Percentiles rank a stretch among this genome's conserved stretches.
Evolutionary conservation across 2,113 vertebrate genomes (phyloP).

Genomic region (Neolamprologus modestus): DNA sequence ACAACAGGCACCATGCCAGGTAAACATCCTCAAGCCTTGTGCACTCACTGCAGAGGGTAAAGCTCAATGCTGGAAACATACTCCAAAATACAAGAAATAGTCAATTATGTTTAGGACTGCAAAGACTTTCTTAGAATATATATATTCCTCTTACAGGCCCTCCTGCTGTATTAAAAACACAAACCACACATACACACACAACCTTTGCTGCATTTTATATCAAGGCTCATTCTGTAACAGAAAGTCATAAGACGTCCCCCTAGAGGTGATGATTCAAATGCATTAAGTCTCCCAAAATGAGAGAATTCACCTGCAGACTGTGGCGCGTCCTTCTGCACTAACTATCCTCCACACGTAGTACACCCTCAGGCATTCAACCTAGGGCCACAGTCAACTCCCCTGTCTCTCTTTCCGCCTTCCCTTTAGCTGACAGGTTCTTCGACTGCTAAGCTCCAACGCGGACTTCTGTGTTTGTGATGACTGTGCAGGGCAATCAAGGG

Average conservation of each 20-base stretch:
- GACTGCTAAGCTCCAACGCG: conserved; percentile 53
- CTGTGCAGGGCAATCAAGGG: conserved; percentile 68
- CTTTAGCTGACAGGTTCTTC: conserved; percentile 64
- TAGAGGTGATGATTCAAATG: conserved; percentile 50
- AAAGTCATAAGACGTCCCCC: conserved; percentile 42
- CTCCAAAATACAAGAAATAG: conserved; percentile 49
- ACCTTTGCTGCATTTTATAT: conserved; percentile 47
- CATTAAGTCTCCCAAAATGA: conserved; percentile 58
- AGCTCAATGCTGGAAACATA: conserved; percentile 52
- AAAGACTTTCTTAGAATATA: conserved; percentile 48
- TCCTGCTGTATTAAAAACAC: conserved; percentile 29
- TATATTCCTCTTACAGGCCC: conserved; percentile 33
- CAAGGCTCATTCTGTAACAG: conserved; percentile 24
- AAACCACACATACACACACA: not conserved
- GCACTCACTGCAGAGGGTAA: conserved; percentile 67
- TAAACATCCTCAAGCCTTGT: conserved; percentile 73
- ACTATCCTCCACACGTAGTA: conserved; percentile 67
- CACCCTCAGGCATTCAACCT: conserved; percentile 69
- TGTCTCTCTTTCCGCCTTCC: conserved; percentile 44
- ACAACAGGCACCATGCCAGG: conserved; percentile 73
- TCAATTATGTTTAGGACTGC: conserved; percentile 57
- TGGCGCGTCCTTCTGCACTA: conserved; percentile 46
- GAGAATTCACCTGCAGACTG: conserved; percentile 64
- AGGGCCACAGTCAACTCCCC: conserved; percentile 67
- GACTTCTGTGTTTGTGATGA: conserved; percentile 59